These are phyloP conservation scores for Apogon talboti DNA, from an alignment of 2,797 vertebrate species.

Conservation along the genomic window DNA sequence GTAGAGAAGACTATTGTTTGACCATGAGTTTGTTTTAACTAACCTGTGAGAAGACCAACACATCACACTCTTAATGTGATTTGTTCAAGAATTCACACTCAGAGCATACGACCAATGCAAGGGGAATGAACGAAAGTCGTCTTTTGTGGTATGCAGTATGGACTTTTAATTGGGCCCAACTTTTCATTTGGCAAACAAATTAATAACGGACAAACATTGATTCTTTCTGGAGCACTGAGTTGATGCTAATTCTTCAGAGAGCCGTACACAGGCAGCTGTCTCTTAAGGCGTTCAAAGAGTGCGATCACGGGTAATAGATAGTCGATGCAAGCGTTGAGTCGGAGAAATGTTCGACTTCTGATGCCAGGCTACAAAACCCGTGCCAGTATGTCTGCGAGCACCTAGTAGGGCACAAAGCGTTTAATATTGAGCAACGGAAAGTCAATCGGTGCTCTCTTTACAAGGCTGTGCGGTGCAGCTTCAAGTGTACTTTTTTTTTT, in stretches of 20 bases:
- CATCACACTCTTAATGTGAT: slow-evolving; percentile 6
- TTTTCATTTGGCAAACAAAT: slow-evolving; percentile 46
- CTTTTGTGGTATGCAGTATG: neutral
- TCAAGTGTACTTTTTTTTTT: slow-evolving; percentile 39
- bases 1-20: slow-evolving; percentile 1
- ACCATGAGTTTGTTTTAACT: neutral
- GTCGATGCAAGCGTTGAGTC: slow-evolving; percentile 50
- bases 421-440: slow-evolving; percentile 79
- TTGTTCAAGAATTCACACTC: neutral
- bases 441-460: slow-evolving; percentile 71
- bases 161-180: slow-evolving; percentile 23
- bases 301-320: slow-evolving; percentile 58
- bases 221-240: slow-evolving; percentile 21
- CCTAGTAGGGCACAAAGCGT: slow-evolving; percentile 69
- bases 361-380: slow-evolving; percentile 63
- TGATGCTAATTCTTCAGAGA: slow-evolving; percentile 26
- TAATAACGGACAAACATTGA: slow-evolving; percentile 43
- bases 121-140: neutral
- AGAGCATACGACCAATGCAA: slow-evolving; percentile 6
- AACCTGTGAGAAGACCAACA: neutral
- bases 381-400: slow-evolving; percentile 73
- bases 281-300: slow-evolving; percentile 50
- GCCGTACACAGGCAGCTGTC: slow-evolving; percentile 19
- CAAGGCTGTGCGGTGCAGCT: slow-evolving; percentile 60
- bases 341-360: slow-evolving; percentile 58